phyloP scores from a whole-genome alignment of 2,113 vertebrate genomes.

The Myotis lucifugus region DNA sequence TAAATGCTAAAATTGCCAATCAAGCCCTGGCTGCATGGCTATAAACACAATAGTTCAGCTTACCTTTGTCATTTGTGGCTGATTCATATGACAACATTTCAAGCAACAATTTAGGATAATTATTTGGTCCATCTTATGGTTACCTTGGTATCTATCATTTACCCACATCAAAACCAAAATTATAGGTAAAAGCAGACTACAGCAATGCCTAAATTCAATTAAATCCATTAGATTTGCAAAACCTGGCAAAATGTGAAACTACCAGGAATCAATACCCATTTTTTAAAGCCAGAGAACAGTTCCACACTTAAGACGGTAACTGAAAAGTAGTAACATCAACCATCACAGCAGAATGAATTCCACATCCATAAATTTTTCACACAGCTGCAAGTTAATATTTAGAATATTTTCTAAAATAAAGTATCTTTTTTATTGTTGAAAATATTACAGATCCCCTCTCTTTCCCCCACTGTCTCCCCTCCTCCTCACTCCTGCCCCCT shows the following conservation, averaged over 20 bases:
- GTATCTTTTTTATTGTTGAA: too few relatives aligned
- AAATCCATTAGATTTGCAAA: conserved; percentile 1
- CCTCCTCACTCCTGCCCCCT: too few relatives aligned
- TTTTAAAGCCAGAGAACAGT: neutral
- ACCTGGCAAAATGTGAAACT: neutral
- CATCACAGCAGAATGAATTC: neutral
- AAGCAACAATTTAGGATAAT: neutral
- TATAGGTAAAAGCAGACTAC: neutral
- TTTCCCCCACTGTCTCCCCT: too few relatives aligned
- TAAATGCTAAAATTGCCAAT: neutral
- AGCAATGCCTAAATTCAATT: conserved; percentile 27
- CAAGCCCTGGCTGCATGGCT: neutral
- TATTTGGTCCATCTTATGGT: neutral
- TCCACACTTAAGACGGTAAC: neutral
- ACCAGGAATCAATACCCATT: neutral
- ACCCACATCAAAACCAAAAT: conserved; percentile 32
- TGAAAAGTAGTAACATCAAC: neutral
- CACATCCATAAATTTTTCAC: neutral
- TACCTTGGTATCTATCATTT: conserved; percentile 6
- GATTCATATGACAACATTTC: conserved; percentile 18
- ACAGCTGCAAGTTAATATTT: conserved; percentile 15
- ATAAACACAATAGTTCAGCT: neutral
- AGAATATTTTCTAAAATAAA: conserved; percentile 12
- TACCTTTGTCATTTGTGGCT: neutral
- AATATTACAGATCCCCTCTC: too few relatives aligned